These are phyloP conservation scores for Hyles lineata DNA, from an alignment of 2,888 invertebrate species.

Conservation along the genomic window DNA sequence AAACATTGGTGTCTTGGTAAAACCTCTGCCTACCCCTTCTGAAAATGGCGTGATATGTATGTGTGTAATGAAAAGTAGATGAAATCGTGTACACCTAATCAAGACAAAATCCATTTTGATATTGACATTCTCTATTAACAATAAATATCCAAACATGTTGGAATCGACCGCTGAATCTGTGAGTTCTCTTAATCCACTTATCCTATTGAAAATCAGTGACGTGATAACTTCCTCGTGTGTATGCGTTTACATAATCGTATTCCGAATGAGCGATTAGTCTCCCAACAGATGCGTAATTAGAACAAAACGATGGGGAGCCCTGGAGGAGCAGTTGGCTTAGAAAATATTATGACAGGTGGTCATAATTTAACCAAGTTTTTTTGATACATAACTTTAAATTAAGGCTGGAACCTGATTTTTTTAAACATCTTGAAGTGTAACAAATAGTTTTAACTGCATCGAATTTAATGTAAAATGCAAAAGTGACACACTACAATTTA, in stretches of 20 bases:
- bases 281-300: constrained; percentile 33
- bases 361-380: neutral
- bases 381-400: neutral
- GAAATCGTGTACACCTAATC: neutral
- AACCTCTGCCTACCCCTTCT: no score
- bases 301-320: neutral
- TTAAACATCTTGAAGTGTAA: no score
- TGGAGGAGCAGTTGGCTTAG: neutral
- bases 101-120: neutral
- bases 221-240: constrained; percentile 75
- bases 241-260: constrained; percentile 76
- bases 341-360: neutral
- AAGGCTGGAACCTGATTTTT: neutral
- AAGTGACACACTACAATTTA: no score
- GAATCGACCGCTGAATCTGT: constrained; percentile 31
- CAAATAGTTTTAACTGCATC: neutral
- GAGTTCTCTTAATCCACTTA: constrained; percentile 62
- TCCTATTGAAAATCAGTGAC: constrained; percentile 74
- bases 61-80: no score
- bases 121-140: neutral
- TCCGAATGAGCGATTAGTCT: constrained; percentile 78
- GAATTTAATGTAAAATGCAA: neutral
- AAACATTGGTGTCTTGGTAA: no score
- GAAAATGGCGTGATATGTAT: no score
- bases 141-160: neutral